Evolutionary conservation across 2,113 vertebrate species (phyloP).

Genomic region (Corythaeola cristata): DNA sequence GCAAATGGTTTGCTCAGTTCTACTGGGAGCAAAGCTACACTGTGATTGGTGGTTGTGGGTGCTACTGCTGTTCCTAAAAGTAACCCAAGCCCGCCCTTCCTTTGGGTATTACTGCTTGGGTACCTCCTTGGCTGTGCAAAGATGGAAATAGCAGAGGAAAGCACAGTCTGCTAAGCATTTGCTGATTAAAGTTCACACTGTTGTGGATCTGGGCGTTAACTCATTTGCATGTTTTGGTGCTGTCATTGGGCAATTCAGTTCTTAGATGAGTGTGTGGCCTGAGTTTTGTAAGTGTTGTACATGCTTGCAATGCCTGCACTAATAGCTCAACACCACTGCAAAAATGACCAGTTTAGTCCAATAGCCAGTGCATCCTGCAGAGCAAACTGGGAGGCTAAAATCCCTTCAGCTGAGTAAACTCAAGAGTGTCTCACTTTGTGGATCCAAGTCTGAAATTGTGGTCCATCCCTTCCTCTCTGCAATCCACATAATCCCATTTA

Average conservation of each 20-base stretch:
- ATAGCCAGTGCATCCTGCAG: background rate
- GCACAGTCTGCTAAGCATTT: background rate
- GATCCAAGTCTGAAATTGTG: background rate
- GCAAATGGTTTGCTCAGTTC: background rate
- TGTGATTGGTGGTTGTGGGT: background rate
- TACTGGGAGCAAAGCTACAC: background rate
- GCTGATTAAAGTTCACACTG: background rate
- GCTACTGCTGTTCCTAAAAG: background rate
- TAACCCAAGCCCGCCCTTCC: background rate
- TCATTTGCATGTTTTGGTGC: background rate
- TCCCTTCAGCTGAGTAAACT: background rate
- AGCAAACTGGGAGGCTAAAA: background rate
- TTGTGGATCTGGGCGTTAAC: background rate
- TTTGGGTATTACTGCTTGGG: background rate
- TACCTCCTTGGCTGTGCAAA: background rate
- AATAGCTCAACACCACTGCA: background rate
- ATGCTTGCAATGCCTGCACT: background rate
- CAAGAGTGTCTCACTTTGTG: background rate
- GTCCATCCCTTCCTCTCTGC: background rate
- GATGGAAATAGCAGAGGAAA: background rate
- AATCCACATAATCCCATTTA: background rate
- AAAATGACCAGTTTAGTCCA: background rate
- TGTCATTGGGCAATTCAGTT: background rate
- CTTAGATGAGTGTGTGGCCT: background rate
- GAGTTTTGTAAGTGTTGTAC: background rate